Evolutionary conservation across 2,113 vertebrate genomes (phyloP), one percentile per base, ranked within the genome.

Genomic region (Hemicordylus capensis): DNA sequence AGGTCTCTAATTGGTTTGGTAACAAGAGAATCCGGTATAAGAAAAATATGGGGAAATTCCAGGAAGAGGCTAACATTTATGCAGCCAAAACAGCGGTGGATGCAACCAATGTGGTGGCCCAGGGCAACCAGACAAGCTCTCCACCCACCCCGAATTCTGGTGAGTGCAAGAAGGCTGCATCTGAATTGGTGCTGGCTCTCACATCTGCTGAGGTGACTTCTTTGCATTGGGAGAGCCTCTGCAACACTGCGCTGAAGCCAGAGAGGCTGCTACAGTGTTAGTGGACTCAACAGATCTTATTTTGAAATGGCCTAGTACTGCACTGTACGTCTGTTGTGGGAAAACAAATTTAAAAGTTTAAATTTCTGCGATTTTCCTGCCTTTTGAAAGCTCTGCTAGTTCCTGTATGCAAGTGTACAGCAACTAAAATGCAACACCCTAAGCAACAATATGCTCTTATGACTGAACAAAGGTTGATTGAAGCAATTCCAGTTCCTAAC

Each of bases 1-100:
- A 98, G 98, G 98, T 98, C 90, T 98, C 98, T 94, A 98, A 98
- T 96, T 98, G 98, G 97, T 98, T 98, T 82, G 97, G 97, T 91
- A 98, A 98, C 96, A 98, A 98, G 94, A 97, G 98, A 95, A 98
- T 98, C 93, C 96, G 97, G 44, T 98, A 98, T 95, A 98, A 98
- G 94, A 98, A 98, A 94, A 98, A 98, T 93, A 98, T 97, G 90
- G 97, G 97, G 89, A 98, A 97, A 93, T 98, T 98, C 95, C 98
- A 98, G 93, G 97, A 98, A 93, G 97, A 98, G 92, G 97, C 98
- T 1, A 97, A 97, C 88, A 97, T 97, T 91, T 98, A 98, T 85
- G 97, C 97, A 0, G 97, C 97, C 22, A 98, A 97, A 92, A 97
- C 97, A 1, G 97, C 96, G 3, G 96, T 96, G 91, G 97, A 98